Conservation (phyloP, 1,140 invertebrate genomes). For the Pinna nobilis region DNA sequence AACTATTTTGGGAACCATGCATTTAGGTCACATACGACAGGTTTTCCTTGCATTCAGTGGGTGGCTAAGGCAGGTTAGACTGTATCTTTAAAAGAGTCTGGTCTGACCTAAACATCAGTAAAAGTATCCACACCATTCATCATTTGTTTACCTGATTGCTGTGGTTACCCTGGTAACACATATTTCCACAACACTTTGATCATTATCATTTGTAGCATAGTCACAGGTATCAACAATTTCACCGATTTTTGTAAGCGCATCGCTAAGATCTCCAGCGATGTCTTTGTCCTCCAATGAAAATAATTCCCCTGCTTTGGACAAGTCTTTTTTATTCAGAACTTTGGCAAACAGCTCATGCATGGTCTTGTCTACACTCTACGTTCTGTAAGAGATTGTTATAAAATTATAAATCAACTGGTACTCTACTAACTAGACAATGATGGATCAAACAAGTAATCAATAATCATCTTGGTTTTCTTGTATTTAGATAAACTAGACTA, state of each 20-base stretch:
- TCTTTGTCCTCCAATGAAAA: slow-evolving; percentile 90
- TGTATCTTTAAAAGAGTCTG: neutral
- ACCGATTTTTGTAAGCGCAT: slow-evolving; percentile 86
- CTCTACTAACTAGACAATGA: too few relatives aligned
- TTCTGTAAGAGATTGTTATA: too few relatives aligned
- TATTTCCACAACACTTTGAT: slow-evolving; percentile 95
- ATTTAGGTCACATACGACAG: too few relatives aligned
- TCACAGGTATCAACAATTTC: slow-evolving; percentile 87
- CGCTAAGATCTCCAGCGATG: slow-evolving; percentile 89
- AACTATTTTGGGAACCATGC: too few relatives aligned
- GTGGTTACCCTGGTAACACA: slow-evolving; percentile 91
- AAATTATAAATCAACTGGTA: too few relatives aligned
- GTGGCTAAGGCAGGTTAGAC: too few relatives aligned
- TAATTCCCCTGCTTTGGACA: slow-evolving; percentile 92
- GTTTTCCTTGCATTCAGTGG: too few relatives aligned
- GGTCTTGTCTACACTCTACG: neutral
- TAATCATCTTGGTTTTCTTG: too few relatives aligned
- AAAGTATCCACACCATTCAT: slow-evolving; percentile 45
- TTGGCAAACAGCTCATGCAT: slow-evolving; percentile 94
- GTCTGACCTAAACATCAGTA: neutral
- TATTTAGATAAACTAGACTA: too few relatives aligned
- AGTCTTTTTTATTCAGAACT: slow-evolving; percentile 89
- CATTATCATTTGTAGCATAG: slow-evolving; percentile 90
- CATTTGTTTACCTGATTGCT: slow-evolving; percentile 88
- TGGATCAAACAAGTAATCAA: too few relatives aligned